Base-by-base conservation (phyloP, 2,888 invertebrate genomes). In the Torymus texanus region DNA sequence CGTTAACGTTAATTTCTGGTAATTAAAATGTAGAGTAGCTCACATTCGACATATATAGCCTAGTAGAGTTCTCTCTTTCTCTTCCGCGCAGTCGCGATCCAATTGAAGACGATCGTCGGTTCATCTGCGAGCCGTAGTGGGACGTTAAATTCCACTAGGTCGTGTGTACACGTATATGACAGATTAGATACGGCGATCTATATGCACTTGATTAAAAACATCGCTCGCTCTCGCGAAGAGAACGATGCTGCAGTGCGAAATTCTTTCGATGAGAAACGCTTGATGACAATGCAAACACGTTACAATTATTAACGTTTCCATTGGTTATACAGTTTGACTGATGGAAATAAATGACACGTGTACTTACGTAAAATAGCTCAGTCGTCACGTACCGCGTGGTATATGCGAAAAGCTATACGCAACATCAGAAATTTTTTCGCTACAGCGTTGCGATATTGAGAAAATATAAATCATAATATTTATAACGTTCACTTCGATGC, bases 131-230 rank as follows among this genome's bases (percentile, higher is more conserved):
- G 16, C 18, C 24, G 18, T 55, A 50, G 14, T 18, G 14, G 50
- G 41, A 58, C 50, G 56, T 56, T 65, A 74, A 65, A 74, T 65
- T 65, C 41, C 16, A 29, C 63, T 41, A 41, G 56, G 13, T 21
- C 1, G 18, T 58, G 56, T 58, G 65, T 58, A 58, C 29, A 65
- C 18, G 41, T 41, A 41, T 41, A 41, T 41, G 41, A 18, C 55
- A 55, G 74, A 74, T 74, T 74, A 65, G 74, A 74, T 73, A 65
- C 21, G 63, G 65, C 56, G 74, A 74, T 74, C 56, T 73, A 58
- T 65, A 24, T 21, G 56, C 62, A 56, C 58, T 74, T 56, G 21
- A 74, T 74, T 74, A 65, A 74, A 65, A 74, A 74, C 65, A 65
- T 65, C 56, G 50, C 14, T 55, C 41, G 55, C 50, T 12, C 63